Conservation (phyloP, 2,888 invertebrate species). For the Agonopterix arenella region DNA sequence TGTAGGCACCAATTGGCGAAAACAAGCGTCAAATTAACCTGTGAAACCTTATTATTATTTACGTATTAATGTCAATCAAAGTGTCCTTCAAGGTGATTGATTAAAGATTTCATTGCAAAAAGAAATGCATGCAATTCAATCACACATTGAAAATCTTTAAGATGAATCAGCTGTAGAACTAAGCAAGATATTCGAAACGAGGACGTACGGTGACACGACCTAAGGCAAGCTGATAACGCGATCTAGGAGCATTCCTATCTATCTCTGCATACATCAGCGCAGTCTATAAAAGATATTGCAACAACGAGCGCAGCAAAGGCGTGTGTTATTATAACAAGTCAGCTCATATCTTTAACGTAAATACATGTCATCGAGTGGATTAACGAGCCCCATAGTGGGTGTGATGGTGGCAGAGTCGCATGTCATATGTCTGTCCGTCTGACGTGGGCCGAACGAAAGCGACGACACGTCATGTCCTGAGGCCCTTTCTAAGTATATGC, state of each 20-base stretch:
- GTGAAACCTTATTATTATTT: too few relatives aligned
- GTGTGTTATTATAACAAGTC: not conserved
- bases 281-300: conserved; percentile 30
- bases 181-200: conserved; percentile 33
- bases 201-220: conserved; percentile 57
- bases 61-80: too few relatives aligned
- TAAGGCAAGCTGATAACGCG: conserved; percentile 56
- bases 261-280: conserved; percentile 37
- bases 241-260: conserved; percentile 46
- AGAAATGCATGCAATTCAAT: too few relatives aligned
- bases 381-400: conserved; percentile 31
- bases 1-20: too few relatives aligned
- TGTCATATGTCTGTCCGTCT: conserved; percentile 28
- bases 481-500: conserved; percentile 11
- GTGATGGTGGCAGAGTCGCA: conserved; percentile 26
- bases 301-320: conserved; percentile 11
- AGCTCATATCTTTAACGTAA: conserved; percentile 21
- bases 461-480: conserved; percentile 23
- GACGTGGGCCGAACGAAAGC: conserved; percentile 23
- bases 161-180: conserved; percentile 28
- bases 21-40: too few relatives aligned
- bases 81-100: too few relatives aligned
- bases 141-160: not conserved
- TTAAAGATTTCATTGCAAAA: too few relatives aligned
- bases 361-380: conserved; percentile 32